Evolutionary conservation across 2,797 vertebrate genomes (phyloP).

Genomic region (Pelobates cultripes): DNA sequence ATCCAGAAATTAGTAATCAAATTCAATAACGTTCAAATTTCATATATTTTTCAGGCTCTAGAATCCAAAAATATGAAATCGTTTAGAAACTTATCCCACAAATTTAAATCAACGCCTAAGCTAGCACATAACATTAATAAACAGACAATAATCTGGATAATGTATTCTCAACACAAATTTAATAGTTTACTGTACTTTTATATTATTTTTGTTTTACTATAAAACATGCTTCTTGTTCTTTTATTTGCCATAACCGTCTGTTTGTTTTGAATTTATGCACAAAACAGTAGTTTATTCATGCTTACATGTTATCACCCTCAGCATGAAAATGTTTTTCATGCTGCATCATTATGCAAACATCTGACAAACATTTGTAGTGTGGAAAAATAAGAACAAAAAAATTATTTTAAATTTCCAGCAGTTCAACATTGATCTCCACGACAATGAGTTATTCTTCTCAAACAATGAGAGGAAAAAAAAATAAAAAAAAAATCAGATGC

Average conservation of each 20-base stretch:
- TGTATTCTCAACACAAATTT: too few relatives aligned
- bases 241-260: not conserved
- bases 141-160: too few relatives aligned
- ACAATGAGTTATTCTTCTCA: constrained; percentile 34
- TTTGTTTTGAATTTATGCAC: constrained; percentile 34
- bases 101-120: too few relatives aligned
- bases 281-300: constrained; percentile 13
- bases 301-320: constrained; percentile 31
- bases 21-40: too few relatives aligned
- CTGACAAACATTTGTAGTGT: constrained; percentile 37
- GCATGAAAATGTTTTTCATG: constrained; percentile 18
- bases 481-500: not conserved
- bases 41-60: too few relatives aligned
- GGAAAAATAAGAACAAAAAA: constrained; percentile 10
- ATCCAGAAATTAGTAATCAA: too few relatives aligned
- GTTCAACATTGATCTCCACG: constrained; percentile 1
- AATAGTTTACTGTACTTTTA: too few relatives aligned
- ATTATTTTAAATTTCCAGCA: constrained; percentile 25
- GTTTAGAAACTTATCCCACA: too few relatives aligned
- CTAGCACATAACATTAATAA: too few relatives aligned
- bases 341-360: constrained; percentile 47
- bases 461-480: constrained; percentile 13
- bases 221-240: too few relatives aligned
- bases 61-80: too few relatives aligned
- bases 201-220: too few relatives aligned